A percentile compares a stretch with the other conserved stretches of the same genome.
Evolutionary conservation across 2,113 vertebrate species (phyloP).

Genomic region (Siniperca knerii): DNA sequence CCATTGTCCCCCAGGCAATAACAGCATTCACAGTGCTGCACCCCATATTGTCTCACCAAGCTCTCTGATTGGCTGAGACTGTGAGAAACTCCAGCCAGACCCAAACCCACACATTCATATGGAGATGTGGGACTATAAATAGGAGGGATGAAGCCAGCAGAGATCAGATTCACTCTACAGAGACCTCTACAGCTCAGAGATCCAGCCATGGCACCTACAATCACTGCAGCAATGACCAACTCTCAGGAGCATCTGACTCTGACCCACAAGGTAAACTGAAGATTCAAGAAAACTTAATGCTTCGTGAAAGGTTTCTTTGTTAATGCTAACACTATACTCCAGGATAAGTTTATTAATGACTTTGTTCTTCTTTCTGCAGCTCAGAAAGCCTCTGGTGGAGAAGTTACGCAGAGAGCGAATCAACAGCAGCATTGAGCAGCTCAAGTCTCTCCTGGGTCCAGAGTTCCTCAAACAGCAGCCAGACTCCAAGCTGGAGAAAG

Average conservation of each 20-base stretch:
- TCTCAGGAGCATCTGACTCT: slow-evolving; percentile 71
- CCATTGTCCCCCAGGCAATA: slow-evolving; percentile 73
- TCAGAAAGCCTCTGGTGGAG: slow-evolving; percentile 78
- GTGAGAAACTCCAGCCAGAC: slow-evolving; percentile 81
- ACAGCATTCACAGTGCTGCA: slow-evolving; percentile 58
- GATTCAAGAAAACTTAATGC: not conserved
- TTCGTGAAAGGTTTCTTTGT: not conserved
- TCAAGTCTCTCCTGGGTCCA: slow-evolving; percentile 78
- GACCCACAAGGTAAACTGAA: slow-evolving; percentile 75
- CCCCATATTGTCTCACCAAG: slow-evolving; percentile 59
- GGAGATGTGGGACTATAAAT: slow-evolving; percentile 82
- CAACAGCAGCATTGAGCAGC: slow-evolving; percentile 82
- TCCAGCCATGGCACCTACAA: slow-evolving; percentile 73
- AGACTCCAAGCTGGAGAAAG: slow-evolving; percentile 85
- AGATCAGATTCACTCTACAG: slow-evolving; percentile 72
- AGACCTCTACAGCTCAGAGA: slow-evolving; percentile 74
- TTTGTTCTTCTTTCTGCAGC: slow-evolving; percentile 53
- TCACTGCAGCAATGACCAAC: slow-evolving; percentile 61
- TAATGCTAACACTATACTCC: not conserved
- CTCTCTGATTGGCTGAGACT: slow-evolving; percentile 81
- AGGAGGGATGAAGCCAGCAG: slow-evolving; percentile 70
- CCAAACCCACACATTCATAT: slow-evolving; percentile 83
- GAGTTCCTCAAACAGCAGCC: slow-evolving; percentile 79
- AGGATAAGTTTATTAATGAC: slow-evolving; percentile 38
- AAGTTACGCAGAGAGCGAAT: slow-evolving; percentile 80